Evolutionary conservation across 2,888 invertebrate species (phyloP).

Genomic region (Philaethria dido): DNA sequence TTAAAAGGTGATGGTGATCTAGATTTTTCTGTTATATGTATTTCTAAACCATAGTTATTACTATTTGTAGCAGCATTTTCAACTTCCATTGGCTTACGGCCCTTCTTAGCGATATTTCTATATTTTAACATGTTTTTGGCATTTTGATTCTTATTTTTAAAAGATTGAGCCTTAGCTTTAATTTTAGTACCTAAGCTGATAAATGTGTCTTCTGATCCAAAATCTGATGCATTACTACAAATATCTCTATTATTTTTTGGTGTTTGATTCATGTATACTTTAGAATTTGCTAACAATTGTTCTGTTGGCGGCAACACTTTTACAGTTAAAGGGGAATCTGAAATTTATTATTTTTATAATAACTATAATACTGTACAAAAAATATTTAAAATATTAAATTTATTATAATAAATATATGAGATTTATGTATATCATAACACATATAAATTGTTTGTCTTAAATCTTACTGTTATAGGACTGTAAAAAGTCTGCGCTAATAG

Average conservation of each 20-base stretch:
- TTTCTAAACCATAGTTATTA: constrained; percentile 67
- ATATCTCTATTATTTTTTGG: constrained; percentile 57
- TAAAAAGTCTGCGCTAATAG: constrained; percentile 68
- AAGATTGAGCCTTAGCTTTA: constrained; percentile 76
- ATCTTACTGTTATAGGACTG: constrained; percentile 68
- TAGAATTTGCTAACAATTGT: constrained; percentile 60
- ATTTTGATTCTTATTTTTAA: constrained; percentile 62
- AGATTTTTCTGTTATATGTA: constrained; percentile 67
- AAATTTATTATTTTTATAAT: constrained; percentile 34
- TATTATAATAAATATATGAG: too few relatives aligned
- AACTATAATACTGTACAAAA: not conserved
- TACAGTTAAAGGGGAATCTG: constrained; percentile 63
- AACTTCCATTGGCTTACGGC: constrained; percentile 62
- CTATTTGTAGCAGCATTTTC: constrained; percentile 52
- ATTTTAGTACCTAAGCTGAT: constrained; percentile 80
- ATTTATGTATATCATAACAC: too few relatives aligned
- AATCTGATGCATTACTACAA: constrained; percentile 76
- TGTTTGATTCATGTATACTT: constrained; percentile 50
- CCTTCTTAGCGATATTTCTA: constrained; percentile 64
- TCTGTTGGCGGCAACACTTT: constrained; percentile 72
- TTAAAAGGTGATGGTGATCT: constrained; percentile 58
- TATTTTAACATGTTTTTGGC: constrained; percentile 67
- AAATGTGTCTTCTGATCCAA: constrained; percentile 79
- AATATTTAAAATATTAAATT: too few relatives aligned
- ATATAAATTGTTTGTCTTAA: not conserved